Evolutionary conservation across 2,113 vertebrate species (phyloP).

Genomic region (Muntiacus muntjak): DNA sequence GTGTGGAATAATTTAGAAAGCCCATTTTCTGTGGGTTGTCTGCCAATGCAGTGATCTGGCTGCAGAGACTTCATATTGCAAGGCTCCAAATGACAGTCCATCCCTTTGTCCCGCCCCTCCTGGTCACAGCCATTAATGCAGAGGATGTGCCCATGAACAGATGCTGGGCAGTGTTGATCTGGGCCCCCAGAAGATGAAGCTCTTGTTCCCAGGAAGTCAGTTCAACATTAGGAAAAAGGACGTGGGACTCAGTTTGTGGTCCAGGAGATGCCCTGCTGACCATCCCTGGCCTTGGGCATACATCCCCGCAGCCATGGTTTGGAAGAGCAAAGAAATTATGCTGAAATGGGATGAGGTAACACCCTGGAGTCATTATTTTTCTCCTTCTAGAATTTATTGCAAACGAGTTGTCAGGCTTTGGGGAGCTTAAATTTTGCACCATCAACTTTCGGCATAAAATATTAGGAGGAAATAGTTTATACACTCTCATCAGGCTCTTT

Average conservation of each 20-base stretch:
- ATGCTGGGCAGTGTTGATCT: not conserved
- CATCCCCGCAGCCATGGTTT: rapidly evolving
- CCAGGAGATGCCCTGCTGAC: rapidly evolving
- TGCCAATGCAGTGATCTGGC: not conserved
- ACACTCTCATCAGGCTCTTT: not conserved
- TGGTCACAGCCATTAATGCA: not conserved
- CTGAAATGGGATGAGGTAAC: rapidly evolving
- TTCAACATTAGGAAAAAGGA: not conserved
- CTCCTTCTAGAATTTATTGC: conserved; percentile 43
- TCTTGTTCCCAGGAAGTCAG: not conserved
- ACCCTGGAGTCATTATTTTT: not conserved
- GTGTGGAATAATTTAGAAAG: conserved; percentile 13
- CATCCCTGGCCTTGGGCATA: rapidly evolving
- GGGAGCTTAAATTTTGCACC: conserved; percentile 31
- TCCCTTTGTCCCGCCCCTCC: not conserved
- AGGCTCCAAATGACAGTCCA: not conserved
- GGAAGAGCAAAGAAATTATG: not conserved
- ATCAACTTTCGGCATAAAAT: conserved; percentile 49
- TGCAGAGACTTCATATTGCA: rapidly evolving
- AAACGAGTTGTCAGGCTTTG: conserved; percentile 31
- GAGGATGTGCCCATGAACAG: not conserved
- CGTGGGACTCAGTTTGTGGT: too few species aligned
- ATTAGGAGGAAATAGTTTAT: conserved; percentile 20
- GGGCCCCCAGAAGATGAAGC: not conserved
- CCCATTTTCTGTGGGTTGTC: not conserved